These are phyloP conservation scores for Brachionus rotundiformis DNA, from an alignment of 1,140 invertebrate species.

Conservation along the genomic window DNA sequence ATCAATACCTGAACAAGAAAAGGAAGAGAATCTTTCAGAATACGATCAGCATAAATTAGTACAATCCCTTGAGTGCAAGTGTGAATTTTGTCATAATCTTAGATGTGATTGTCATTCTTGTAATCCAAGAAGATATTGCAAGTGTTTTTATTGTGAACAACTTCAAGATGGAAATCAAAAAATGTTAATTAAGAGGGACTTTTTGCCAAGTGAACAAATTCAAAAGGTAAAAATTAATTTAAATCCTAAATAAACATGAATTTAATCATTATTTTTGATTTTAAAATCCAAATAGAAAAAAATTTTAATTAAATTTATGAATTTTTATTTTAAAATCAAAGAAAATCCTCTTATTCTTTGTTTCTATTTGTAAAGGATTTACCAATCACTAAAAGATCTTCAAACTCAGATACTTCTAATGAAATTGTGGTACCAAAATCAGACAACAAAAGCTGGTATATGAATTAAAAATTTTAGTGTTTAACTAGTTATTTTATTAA, in stretches of 20 bases:
- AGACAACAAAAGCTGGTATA: neutral
- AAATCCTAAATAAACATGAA: too few relatives aligned
- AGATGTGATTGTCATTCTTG: slow-evolving; percentile 46
- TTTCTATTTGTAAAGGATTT: neutral
- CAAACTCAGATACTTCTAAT: neutral
- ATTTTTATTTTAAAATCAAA: too few relatives aligned
- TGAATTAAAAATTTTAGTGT: neutral
- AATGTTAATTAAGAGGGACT: slow-evolving; percentile 7
- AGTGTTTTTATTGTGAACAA: slow-evolving; percentile 30
- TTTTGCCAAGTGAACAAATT: slow-evolving; percentile 37
- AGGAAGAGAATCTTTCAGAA: neutral
- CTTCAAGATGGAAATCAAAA: neutral
- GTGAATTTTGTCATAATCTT: slow-evolving; percentile 13
- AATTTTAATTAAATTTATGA: too few relatives aligned
- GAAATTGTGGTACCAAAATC: neutral
- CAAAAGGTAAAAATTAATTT: slow-evolving; percentile 33
- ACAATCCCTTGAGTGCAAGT: neutral
- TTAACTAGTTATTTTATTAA: neutral
- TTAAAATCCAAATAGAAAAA: too few relatives aligned
- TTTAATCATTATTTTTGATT: too few relatives aligned
- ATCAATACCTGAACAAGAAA: neutral
- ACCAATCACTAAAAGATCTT: neutral
- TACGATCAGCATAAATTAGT: neutral
- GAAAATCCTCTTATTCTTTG: neutral
- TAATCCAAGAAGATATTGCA: slow-evolving; percentile 43